Base-by-base conservation (phyloP, 2,797 vertebrate species). In the Sus cebifrons region DNA sequence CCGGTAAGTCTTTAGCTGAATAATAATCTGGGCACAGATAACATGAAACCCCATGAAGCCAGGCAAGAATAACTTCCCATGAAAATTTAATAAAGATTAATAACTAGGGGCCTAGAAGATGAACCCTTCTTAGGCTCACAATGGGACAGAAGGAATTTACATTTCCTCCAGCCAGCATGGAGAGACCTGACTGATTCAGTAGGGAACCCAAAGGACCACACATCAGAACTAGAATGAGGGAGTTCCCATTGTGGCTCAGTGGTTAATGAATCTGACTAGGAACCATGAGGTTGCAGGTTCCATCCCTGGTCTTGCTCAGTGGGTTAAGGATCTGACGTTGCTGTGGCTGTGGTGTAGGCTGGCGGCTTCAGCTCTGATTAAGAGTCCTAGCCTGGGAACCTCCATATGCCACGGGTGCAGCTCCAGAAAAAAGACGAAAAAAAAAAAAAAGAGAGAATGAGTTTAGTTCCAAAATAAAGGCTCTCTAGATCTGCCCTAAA, bases 381-480 rank as follows among this genome's bases (percentile, higher is more conserved):
- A 36, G 36, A 36, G 36, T 36, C 36, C 36, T 36, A 36, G 36
- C 36, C 36, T 36, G 36, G 36, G 36, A 36, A 36, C 36, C 36
- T 36, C 36, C 36, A 36, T 36, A 36, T 36, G 36, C 36, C 36
- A 36, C 36, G 36, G 36, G 36, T 36, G 36, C 36, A 36, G 36
- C 36, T 36, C 36, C 36, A 36, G 36, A 36, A 36, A 36, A 36
- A 36, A 36, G 36, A 36, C 36, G 4, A 36, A 36, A 36, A 36
- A 36, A 36, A 36, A 36, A 36, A 36, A 36, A 36, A 36, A 36
- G 4, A n/a, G 36, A 81, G 18, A 32, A 23, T 54, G 29, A 87
- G 86, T 32, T 87, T 54, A 62, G 16, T 83, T 86, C 65, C 83
- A 87, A 27, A 92, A 67, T 58, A 92, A 67, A 83, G 21, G 16